phyloP scores from a whole-genome alignment of 2,888 invertebrate species.

The Mythimna pallens region DNA sequence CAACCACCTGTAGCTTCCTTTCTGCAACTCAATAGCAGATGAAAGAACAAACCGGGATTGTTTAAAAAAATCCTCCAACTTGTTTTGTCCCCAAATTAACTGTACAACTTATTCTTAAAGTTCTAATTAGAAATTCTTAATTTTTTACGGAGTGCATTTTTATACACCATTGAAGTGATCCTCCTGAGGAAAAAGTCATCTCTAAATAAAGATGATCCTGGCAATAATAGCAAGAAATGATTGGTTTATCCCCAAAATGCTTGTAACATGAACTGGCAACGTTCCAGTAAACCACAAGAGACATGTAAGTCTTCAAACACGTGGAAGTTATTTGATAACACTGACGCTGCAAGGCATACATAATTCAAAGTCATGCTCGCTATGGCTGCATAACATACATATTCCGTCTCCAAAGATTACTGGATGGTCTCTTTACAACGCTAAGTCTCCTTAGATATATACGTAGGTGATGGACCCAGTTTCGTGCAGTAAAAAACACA shows the following conservation, averaged over 20 bases:
- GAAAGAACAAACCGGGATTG: background rate
- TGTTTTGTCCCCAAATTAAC: background rate
- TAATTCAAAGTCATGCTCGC: conserved; percentile 19
- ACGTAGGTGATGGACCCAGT: too few relatives aligned
- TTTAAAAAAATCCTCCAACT: background rate
- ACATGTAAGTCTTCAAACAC: conserved; percentile 1
- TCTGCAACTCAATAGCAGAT: conserved; percentile 3
- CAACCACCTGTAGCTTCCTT: conserved; percentile 23
- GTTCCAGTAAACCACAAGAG: background rate
- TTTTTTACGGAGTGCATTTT: background rate
- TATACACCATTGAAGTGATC: background rate
- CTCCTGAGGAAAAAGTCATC: background rate
- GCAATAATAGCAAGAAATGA: too few relatives aligned
- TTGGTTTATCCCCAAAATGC: background rate
- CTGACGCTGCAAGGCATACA: background rate
- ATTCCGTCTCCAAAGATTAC: background rate
- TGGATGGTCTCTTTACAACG: background rate
- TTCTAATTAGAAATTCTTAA: background rate
- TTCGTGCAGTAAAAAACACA: too few relatives aligned
- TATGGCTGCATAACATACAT: background rate
- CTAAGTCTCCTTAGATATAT: background rate
- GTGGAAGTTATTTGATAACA: conserved; percentile 21
- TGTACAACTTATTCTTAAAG: background rate
- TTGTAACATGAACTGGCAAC: conserved; percentile 3
- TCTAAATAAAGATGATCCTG: background rate